Evolutionary conservation across 2,113 vertebrate genomes (phyloP).

Genomic region (Aptenodytes patagonicus): DNA sequence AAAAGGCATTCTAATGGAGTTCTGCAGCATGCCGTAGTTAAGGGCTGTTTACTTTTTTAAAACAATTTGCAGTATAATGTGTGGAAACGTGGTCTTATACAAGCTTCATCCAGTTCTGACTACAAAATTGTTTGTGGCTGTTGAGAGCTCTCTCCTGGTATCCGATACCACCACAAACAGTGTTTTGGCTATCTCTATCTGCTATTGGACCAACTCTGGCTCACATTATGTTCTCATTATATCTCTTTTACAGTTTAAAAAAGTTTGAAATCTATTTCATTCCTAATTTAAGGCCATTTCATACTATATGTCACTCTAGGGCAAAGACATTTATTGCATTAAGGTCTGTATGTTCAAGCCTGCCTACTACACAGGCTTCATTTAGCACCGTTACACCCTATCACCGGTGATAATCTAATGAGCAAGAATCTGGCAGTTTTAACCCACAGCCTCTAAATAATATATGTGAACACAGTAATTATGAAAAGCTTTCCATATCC

Average conservation of each 20-base stretch:
- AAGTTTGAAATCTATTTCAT: background rate
- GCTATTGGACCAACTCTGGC: background rate
- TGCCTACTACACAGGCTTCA: background rate
- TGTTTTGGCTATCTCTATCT: background rate
- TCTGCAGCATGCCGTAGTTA: background rate
- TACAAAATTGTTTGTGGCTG: background rate
- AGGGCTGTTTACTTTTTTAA: conserved; percentile 26
- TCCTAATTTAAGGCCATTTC: background rate
- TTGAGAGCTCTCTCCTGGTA: background rate
- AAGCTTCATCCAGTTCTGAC: background rate
- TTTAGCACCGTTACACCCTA: background rate
- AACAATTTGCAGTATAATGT: conserved; percentile 5
- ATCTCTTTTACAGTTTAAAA: background rate
- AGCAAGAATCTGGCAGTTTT: background rate
- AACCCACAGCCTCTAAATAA: background rate
- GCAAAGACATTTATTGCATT: background rate
- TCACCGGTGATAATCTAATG: background rate
- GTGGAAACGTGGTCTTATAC: background rate
- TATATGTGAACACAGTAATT: background rate
- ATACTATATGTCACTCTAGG: background rate
- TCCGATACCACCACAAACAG: background rate
- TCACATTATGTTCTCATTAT: background rate
- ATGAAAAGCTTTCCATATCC: background rate
- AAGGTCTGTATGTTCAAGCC: background rate
- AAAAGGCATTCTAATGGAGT: conserved; percentile 12